Conservation (phyloP, 2,888 invertebrate species). For the Pharmacophagus antenor region DNA sequence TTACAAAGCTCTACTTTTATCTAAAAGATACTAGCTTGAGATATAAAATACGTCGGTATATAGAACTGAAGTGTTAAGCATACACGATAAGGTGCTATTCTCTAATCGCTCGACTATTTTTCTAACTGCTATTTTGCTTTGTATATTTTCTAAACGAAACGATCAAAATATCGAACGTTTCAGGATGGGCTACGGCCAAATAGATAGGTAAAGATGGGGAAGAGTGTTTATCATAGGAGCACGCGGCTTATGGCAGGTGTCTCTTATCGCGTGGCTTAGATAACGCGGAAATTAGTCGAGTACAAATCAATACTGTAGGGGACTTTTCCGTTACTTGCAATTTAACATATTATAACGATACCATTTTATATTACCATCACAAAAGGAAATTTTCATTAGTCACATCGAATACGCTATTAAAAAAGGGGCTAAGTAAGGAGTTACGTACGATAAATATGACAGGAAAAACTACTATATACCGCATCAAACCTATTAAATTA, state of each 20-base stretch:
- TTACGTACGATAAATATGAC: not conserved
- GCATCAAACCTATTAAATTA: conserved; percentile 17
- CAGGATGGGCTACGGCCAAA: conserved; percentile 42
- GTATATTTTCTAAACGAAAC: conserved; percentile 36
- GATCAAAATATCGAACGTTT: conserved; percentile 38
- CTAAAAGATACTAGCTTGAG: conserved; percentile 72
- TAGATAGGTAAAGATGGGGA: conserved; percentile 61
- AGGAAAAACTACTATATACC: conserved; percentile 7
- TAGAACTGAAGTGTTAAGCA: conserved; percentile 62
- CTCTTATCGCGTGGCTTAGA: conserved; percentile 65
- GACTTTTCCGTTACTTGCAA: conserved; percentile 48
- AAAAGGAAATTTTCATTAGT: not conserved
- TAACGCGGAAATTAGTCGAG: conserved; percentile 65
- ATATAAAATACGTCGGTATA: conserved; percentile 70
- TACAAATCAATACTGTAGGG: conserved; percentile 66
- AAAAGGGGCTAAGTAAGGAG: not conserved
- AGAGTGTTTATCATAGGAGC: conserved; percentile 59
- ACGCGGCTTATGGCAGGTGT: conserved; percentile 57
- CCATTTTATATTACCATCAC: not conserved
- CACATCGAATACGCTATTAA: not conserved
- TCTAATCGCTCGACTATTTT: conserved; percentile 24
- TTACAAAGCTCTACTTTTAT: conserved; percentile 64
- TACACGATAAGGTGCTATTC: conserved; percentile 48
- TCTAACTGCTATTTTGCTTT: conserved; percentile 15
- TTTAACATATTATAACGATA: conserved; percentile 2